Conservation (phyloP, 2,113 vertebrate species). For the Desmodus rotundus region DNA sequence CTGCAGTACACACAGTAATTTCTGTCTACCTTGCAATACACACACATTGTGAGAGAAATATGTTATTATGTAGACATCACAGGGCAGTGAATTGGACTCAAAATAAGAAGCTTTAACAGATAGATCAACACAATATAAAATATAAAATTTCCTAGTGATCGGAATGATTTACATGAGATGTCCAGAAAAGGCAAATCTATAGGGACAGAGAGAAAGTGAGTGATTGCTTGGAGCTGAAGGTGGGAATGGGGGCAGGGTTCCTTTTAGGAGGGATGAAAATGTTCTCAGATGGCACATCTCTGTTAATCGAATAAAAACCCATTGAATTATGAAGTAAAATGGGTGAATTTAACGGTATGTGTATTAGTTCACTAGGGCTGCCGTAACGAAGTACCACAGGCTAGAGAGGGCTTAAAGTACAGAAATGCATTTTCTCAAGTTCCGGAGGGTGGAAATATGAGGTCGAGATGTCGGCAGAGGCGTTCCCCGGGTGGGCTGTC, state of each 20-base stretch:
- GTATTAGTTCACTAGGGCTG: not conserved
- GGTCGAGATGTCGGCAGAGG: not conserved
- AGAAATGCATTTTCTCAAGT: not conserved
- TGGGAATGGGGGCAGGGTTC: not conserved
- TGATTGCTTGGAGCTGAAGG: not conserved
- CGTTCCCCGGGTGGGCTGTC: fast-evolving
- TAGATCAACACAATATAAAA: not conserved
- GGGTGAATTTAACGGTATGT: not conserved
- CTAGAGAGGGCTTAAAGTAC: not conserved
- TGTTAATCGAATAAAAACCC: not conserved
- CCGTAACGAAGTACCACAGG: not conserved
- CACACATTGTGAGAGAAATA: not conserved
- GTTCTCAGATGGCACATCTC: not conserved
- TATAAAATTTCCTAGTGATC: not conserved
- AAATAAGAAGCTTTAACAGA: not conserved
- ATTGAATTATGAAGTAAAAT: not conserved
- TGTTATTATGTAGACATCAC: not conserved
- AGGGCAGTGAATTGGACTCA: not conserved
- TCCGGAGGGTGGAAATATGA: not conserved
- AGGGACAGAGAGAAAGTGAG: not conserved
- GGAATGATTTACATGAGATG: not conserved
- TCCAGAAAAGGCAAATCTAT: not conserved
- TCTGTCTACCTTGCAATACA: not conserved
- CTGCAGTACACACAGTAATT: not conserved
- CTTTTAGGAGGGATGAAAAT: not conserved